phyloP scores from a whole-genome alignment of 2,113 vertebrate genomes.

The Rhegmatorhina hoffmannsi region DNA sequence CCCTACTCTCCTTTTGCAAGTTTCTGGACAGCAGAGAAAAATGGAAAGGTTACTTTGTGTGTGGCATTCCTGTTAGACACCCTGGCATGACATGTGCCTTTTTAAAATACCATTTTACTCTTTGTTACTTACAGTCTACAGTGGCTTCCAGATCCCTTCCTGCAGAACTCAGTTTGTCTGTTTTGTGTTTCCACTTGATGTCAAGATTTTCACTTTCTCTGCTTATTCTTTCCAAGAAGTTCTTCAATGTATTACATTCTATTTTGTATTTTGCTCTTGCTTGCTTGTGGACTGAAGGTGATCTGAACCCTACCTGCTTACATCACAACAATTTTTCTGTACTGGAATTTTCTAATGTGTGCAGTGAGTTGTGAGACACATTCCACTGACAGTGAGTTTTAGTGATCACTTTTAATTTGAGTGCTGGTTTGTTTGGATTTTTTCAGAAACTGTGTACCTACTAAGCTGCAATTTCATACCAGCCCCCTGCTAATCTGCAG shows the following conservation, averaged over 20 bases:
- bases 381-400: not conserved
- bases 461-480: not conserved
- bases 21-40: not conserved
- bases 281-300: not conserved
- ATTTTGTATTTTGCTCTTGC: not conserved
- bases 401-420: not conserved
- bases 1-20: not conserved
- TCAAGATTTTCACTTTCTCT: not conserved
- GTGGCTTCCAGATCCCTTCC: not conserved
- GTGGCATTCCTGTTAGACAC: not conserved
- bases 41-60: not conserved
- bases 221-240: not conserved
- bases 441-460: not conserved
- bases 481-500: not conserved
- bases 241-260: not conserved
- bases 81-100: not conserved
- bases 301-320: not conserved
- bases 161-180: not conserved
- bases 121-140: not conserved
- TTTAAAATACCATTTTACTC: fast-evolving
- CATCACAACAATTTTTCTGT: not conserved
- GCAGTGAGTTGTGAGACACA: not conserved
- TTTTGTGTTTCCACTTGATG: not conserved
- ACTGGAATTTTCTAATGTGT: not conserved
- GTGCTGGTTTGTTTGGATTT: not conserved